Conservation (phyloP, 2,888 invertebrate species). For the Maniola hyperantus region DNA sequence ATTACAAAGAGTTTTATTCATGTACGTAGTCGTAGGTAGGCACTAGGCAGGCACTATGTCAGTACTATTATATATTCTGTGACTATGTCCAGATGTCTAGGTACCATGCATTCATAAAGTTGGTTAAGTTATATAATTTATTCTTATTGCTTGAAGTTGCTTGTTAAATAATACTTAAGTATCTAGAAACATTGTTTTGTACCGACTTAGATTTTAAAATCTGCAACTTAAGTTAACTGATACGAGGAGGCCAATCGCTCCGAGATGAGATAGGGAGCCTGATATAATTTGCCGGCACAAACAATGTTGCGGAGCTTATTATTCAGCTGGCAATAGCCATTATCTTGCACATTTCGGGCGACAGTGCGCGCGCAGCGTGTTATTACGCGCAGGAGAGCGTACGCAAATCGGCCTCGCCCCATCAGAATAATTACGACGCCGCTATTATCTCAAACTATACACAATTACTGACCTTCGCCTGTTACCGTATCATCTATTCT, state of each 20-base stretch:
- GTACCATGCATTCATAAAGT: too few relatives aligned
- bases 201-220: too few relatives aligned
- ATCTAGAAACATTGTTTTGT: too few relatives aligned
- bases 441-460: slow-evolving; percentile 68
- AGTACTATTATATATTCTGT: too few relatives aligned
- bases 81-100: too few relatives aligned
- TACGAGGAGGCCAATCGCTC: not conserved
- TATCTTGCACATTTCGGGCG: slow-evolving; percentile 30
- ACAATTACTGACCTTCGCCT: slow-evolving; percentile 64
- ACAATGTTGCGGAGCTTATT: not conserved
- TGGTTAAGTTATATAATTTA: too few relatives aligned
- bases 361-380: slow-evolving; percentile 39
- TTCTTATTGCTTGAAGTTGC: too few relatives aligned
- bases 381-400: slow-evolving; percentile 43
- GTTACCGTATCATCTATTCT: slow-evolving; percentile 37
- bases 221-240: not conserved
- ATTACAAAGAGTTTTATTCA: too few relatives aligned
- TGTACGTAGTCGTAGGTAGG: too few relatives aligned
- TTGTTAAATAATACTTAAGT: too few relatives aligned
- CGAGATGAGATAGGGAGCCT: not conserved
- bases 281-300: not conserved
- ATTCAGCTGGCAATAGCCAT: slow-evolving; percentile 6
- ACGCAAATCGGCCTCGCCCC: slow-evolving; percentile 50
- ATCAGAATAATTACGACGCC: slow-evolving; percentile 71
- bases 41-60: too few relatives aligned